phyloP scores from a whole-genome alignment of 2,888 invertebrate genomes.

The Mythimna loreyi region DNA sequence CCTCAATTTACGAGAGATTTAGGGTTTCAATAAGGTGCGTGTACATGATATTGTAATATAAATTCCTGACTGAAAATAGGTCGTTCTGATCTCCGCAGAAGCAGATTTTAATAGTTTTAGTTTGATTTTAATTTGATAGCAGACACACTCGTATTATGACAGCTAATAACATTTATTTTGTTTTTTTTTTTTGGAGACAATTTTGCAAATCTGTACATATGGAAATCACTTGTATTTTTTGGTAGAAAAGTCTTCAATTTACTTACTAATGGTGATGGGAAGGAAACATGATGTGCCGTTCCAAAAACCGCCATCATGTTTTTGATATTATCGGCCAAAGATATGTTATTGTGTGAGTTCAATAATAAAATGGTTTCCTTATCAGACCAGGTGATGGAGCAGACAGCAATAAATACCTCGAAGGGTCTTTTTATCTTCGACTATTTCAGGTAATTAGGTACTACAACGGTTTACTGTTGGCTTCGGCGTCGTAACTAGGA shows the following conservation, averaged over 20 bases:
- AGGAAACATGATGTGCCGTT: too few relatives aligned
- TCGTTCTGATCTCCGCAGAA: neutral
- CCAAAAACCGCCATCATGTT: too few relatives aligned
- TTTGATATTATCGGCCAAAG: neutral
- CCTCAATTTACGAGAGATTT: slow-evolving; percentile 8
- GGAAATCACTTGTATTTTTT: too few relatives aligned
- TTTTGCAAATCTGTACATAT: too few relatives aligned
- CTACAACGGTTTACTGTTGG: slow-evolving; percentile 35
- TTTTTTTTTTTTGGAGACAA: too few relatives aligned
- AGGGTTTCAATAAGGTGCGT: neutral
- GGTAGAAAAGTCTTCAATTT: too few relatives aligned
- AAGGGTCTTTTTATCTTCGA: slow-evolving; percentile 31
- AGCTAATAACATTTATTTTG: too few relatives aligned
- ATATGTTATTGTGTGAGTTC: neutral
- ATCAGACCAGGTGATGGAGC: neutral
- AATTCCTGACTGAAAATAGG: slow-evolving; percentile 4
- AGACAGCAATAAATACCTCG: slow-evolving; percentile 6
- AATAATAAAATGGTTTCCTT: slow-evolving; percentile 10
- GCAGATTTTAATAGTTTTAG: slow-evolving; percentile 8
- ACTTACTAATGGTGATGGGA: too few relatives aligned
- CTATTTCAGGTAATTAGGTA: slow-evolving; percentile 32
- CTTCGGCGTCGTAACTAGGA: slow-evolving; percentile 18
- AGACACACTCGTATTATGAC: too few relatives aligned
- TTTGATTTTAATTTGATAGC: neutral
- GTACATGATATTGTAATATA: slow-evolving; percentile 7